Percentiles rank a stretch among this genome's conserved stretches.
phyloP scores from a whole-genome alignment of 2,113 vertebrate genomes.

The Alligator sinensis region DNA sequence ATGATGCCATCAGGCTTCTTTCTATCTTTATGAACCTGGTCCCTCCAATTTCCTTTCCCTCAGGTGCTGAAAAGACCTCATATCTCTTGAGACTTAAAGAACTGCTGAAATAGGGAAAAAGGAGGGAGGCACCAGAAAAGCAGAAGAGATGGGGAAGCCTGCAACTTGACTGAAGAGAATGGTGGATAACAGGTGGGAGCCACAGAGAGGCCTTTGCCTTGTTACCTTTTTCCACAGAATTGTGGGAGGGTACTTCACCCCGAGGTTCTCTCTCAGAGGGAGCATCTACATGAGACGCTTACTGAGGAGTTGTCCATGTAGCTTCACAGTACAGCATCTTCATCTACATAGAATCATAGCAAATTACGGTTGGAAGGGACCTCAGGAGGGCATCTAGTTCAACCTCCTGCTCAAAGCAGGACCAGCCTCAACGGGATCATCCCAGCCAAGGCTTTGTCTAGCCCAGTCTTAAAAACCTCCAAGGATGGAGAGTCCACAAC shows the following conservation, averaged over 20 bases:
- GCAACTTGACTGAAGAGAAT: background rate
- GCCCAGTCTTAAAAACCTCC: too few relatives aligned
- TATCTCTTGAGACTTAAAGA: constrained; percentile 3
- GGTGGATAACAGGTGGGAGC: background rate
- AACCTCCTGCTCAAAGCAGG: too few relatives aligned
- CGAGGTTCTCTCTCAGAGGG: background rate
- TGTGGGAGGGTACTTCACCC: background rate
- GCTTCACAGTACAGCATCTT: too few relatives aligned
- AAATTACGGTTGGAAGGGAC: too few relatives aligned
- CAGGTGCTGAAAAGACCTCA: background rate
- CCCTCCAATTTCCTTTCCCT: background rate
- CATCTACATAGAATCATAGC: too few relatives aligned
- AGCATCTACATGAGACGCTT: too few relatives aligned
- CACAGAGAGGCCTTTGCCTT: background rate
- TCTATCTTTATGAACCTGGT: background rate
- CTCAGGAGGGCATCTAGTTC: too few relatives aligned
- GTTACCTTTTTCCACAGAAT: background rate
- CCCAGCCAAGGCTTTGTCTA: too few relatives aligned
- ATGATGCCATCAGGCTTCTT: background rate
- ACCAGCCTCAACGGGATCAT: too few relatives aligned
- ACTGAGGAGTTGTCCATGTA: too few relatives aligned
- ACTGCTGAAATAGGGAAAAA: background rate
- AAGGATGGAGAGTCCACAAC: too few relatives aligned
- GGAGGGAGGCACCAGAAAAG: background rate
- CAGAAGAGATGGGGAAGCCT: background rate